A percentile compares a stretch with the other conserved stretches of the same genome.
Conservation (phyloP, 2,888 invertebrate genomes). For the Luperina nickerlii region DNA sequence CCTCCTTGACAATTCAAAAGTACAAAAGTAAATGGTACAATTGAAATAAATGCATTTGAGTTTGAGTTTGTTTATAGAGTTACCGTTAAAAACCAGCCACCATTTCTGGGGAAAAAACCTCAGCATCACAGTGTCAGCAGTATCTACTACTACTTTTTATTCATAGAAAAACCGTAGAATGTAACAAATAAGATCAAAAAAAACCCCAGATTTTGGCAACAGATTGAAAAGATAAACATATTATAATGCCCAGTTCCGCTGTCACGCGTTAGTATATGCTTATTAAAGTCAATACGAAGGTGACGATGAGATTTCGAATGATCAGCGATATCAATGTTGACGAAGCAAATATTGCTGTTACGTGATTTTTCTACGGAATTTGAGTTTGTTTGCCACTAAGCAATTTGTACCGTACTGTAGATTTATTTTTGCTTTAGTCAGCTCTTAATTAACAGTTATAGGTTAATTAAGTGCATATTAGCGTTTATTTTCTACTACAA, state of each 20-base stretch:
- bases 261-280: background rate
- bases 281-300: constrained; percentile 24
- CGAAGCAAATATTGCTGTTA: constrained; percentile 18
- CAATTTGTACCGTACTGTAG: background rate
- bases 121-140: background rate
- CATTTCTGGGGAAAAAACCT: background rate
- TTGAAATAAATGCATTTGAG: no score
- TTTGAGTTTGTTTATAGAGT: background rate
- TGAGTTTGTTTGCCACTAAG: constrained; percentile 11
- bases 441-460: background rate
- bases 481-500: background rate
- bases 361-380: constrained; percentile 47
- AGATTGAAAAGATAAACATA: constrained; percentile 4
- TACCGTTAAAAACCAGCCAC: background rate
- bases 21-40: background rate
- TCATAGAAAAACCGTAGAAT: constrained; percentile 12
- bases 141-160: background rate
- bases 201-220: background rate
- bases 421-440: background rate
- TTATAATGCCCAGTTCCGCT: background rate
- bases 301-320: constrained; percentile 30
- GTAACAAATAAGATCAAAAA: constrained; percentile 7
- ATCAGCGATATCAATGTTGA: constrained; percentile 41
- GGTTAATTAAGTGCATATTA: background rate
- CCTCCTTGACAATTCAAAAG: background rate